Percentiles rank a stretch among this genome's conserved stretches.
Evolutionary conservation across 2,113 vertebrate genomes (phyloP).

Genomic region (Pterocles gutturalis): DNA sequence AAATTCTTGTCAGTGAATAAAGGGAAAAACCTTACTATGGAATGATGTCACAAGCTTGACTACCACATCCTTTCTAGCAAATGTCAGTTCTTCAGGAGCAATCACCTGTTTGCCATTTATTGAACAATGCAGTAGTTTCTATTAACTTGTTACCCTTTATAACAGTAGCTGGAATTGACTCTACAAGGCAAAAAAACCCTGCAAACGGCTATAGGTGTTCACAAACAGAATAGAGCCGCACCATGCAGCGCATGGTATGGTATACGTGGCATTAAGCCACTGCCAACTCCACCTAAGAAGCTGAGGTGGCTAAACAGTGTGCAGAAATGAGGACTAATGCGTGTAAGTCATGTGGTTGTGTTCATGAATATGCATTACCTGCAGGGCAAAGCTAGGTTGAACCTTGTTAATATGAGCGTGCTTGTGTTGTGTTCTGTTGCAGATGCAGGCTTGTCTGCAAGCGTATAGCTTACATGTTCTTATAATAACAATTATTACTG

Average conservation of each 20-base stretch:
- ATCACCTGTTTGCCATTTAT: not conserved
- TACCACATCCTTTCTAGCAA: not conserved
- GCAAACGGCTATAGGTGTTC: not conserved
- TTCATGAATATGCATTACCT: not conserved
- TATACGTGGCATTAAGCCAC: not conserved
- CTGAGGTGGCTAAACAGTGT: not conserved
- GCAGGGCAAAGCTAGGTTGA: not conserved
- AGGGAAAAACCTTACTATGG: not conserved
- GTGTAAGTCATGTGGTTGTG: not conserved
- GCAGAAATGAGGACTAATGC: not conserved
- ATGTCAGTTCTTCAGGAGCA: not conserved
- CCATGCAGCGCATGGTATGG: rapidly evolving
- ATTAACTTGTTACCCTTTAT: not conserved
- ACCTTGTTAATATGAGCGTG: not conserved
- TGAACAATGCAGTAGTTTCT: not conserved
- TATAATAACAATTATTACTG: not conserved
- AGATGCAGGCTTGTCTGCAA: not conserved
- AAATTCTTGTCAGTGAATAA: not conserved
- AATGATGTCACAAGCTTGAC: not conserved
- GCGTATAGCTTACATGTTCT: not conserved
- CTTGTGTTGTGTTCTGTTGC: not conserved
- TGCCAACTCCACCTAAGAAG: not conserved
- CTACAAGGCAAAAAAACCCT: not conserved
- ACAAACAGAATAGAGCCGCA: not conserved
- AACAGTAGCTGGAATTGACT: not conserved